These are phyloP conservation scores for Caprella mutica DNA, from an alignment of 2,888 invertebrate genomes.

Conservation along the genomic window DNA sequence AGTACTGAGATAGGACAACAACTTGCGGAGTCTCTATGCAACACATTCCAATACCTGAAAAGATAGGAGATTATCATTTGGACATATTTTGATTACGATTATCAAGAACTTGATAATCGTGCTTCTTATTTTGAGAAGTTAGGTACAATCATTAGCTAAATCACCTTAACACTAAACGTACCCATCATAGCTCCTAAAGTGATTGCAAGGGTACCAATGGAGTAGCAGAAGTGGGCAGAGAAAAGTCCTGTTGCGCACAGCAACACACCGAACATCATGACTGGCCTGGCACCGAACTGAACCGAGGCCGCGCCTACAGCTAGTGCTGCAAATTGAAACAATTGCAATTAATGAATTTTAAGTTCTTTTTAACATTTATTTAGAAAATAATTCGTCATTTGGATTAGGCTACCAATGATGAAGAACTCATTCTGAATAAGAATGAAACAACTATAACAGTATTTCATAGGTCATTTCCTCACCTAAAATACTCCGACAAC, in stretches of 20 bases:
- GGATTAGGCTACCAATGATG: background rate
- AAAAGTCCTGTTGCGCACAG: background rate
- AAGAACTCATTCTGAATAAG: background rate
- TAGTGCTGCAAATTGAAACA: conserved; percentile 4
- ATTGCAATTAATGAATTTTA: background rate
- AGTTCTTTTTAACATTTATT: too few species aligned
- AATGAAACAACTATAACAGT: background rate
- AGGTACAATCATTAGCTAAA: too few species aligned
- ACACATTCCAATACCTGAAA: conserved; percentile 6
- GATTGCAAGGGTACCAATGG: conserved; percentile 8
- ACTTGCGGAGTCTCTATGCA: conserved; percentile 13
- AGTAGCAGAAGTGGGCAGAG: conserved; percentile 1
- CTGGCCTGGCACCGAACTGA: background rate
- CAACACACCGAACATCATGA: background rate
- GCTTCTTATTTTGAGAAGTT: too few species aligned
- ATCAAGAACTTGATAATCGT: too few species aligned
- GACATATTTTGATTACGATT: background rate
- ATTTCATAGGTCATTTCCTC: too few species aligned
- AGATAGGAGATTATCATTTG: background rate
- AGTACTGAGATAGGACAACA: conserved; percentile 6
- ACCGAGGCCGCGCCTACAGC: conserved; percentile 3
- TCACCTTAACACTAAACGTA: too few species aligned
- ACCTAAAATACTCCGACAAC: conserved; percentile 15
- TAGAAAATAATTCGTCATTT: too few species aligned
- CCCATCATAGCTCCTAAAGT: conserved; percentile 11